Percentiles rank a stretch among this genome's conserved stretches.
These are phyloP conservation scores for Drosophila percnosoma DNA, from an alignment of 2,888 invertebrate species.

Conservation along the genomic window DNA sequence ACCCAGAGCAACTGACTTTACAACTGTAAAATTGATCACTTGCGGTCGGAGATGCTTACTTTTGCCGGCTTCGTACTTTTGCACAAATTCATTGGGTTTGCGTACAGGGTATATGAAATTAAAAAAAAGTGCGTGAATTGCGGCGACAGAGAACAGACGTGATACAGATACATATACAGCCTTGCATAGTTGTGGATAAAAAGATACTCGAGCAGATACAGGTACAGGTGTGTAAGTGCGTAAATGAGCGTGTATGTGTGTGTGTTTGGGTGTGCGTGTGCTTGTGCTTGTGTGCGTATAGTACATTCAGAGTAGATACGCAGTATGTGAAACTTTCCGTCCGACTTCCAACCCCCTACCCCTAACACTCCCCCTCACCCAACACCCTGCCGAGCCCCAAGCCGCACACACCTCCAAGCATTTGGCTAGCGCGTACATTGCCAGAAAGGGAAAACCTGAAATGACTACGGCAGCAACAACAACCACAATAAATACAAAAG, in stretches of 20 bases:
- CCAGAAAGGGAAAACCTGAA: constrained; percentile 80
- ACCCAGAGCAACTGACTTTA: too few relatives aligned
- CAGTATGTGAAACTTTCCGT: constrained; percentile 51
- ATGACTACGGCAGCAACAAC: constrained; percentile 54
- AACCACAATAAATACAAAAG: constrained; percentile 50
- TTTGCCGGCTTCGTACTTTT: not conserved
- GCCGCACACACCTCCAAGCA: constrained; percentile 38
- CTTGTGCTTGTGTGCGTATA: constrained; percentile 18
- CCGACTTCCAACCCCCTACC: not conserved
- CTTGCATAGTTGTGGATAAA: constrained; percentile 26
- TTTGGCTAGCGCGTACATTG: constrained; percentile 55
- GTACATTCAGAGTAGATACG: constrained; percentile 29
- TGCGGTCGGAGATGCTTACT: not conserved
- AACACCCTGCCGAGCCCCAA: not conserved
- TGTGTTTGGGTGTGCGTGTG: constrained; percentile 1
- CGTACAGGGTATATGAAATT: constrained; percentile 23
- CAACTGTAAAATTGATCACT: not conserved
- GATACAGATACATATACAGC: constrained; percentile 46
- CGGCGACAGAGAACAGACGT: constrained; percentile 37
- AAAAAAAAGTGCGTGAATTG: constrained; percentile 58
- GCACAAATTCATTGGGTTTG: not conserved
- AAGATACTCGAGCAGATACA: constrained; percentile 44
- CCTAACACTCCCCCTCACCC: not conserved
- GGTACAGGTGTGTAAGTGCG: constrained; percentile 17
- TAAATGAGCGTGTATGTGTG: not conserved